Conservation (phyloP, 2,113 vertebrate species). For the Zosterops borbonicus region DNA sequence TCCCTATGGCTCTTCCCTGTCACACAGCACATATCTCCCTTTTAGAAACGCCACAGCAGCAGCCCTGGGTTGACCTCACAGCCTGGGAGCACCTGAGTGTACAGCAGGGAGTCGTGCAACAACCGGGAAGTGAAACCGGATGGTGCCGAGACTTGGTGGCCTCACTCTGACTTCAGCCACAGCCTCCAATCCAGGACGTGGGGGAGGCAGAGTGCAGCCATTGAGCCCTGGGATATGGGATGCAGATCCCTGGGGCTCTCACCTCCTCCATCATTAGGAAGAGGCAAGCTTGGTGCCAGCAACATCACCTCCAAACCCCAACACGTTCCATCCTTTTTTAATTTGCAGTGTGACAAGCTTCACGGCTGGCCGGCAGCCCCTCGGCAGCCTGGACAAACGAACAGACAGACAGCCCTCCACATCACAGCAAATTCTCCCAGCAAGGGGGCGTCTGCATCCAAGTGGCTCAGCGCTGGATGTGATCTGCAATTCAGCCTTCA, state of each 20-base stretch:
- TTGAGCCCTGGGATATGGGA: fast-evolving
- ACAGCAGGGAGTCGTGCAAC: fast-evolving
- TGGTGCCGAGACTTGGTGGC: background rate
- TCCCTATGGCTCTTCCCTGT: fast-evolving
- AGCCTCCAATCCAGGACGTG: fast-evolving
- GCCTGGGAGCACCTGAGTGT: background rate
- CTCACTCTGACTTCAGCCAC: background rate
- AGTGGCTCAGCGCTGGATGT: background rate
- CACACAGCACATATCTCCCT: background rate
- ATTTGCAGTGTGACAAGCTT: background rate
- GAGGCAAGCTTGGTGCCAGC: fast-evolving
- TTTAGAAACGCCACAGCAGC: background rate
- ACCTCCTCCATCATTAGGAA: background rate
- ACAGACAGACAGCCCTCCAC: background rate
- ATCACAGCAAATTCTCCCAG: background rate
- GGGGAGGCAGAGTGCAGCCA: background rate
- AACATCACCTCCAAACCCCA: background rate
- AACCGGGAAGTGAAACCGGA: background rate
- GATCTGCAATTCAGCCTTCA: slow-evolving; percentile 6
- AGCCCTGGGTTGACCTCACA: background rate
- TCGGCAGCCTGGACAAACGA: background rate
- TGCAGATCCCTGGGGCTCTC: background rate
- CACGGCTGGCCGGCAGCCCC: background rate
- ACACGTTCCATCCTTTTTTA: background rate
- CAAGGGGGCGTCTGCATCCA: background rate